Conservation (phyloP, 1,140 invertebrate genomes). For the Helicoverpa armigera region DNA sequence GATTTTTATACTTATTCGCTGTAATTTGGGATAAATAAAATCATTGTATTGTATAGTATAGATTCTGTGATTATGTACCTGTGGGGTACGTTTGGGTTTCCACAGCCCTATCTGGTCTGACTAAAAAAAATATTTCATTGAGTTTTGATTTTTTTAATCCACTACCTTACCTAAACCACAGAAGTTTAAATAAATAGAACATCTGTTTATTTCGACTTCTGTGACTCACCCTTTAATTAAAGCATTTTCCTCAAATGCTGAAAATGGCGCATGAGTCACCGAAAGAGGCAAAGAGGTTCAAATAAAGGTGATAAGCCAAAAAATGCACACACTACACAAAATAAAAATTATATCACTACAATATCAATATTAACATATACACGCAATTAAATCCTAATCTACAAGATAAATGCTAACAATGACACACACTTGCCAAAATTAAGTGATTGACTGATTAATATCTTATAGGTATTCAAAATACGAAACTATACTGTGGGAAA, state of each 20-base stretch:
- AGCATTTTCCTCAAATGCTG: neutral
- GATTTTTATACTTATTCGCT: constrained; percentile 82
- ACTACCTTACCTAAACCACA: constrained; percentile 27
- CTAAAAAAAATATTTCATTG: constrained; percentile 71
- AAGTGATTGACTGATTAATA: no score
- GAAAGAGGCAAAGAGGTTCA: neutral
- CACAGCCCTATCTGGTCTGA: constrained; percentile 72
- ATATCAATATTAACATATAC: no score
- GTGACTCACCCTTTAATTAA: neutral
- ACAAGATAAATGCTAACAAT: no score
- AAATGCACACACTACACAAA: no score
- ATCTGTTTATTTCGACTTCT: constrained; percentile 7
- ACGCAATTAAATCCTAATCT: no score
- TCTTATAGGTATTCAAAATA: no score
- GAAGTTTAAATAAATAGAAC: constrained; percentile 1
- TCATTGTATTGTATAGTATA: constrained; percentile 66
- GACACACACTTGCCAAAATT: no score
- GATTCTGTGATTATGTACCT: constrained; percentile 85
- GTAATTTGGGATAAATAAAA: constrained; percentile 72
- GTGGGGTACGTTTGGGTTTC: constrained; percentile 75
- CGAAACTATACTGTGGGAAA: no score
- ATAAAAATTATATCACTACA: no score
- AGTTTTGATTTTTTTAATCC: constrained; percentile 54
- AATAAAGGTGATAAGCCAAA: neutral
- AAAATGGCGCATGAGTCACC: neutral